Base-by-base conservation (phyloP, 2,888 invertebrate species). In the Melipona beecheii region DNA sequence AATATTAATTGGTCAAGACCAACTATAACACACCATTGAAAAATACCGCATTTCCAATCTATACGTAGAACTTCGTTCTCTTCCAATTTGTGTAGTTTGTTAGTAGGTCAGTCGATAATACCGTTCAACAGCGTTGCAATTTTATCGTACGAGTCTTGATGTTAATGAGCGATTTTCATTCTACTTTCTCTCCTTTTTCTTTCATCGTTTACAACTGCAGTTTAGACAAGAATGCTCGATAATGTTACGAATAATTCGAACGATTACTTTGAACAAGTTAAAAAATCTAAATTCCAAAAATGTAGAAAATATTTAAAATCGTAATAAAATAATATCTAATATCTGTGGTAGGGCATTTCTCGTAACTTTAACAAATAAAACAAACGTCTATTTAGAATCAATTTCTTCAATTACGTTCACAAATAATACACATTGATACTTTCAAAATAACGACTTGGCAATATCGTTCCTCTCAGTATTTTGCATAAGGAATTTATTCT, bases 1-100 rank as follows among this genome's bases (percentile, higher is more conserved):
- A n/a, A 87, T 89, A 88, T 85, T 88, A 88, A 90, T 36, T 88
- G 86, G 82, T 80, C 68, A 19, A 21, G 56, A 60, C 70, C 73
- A 68, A 58, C 54, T 56, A 69, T 6, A 36, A 36, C 52, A n/a
- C 27, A 58, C 58, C 75, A 31, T 50, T 83, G 80, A 83, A 81
- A 86, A 86, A 86, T 80, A 77, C 65, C 62, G 69, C 60, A 83
- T 86, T 80, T 86, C 85, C 79, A 52, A 81, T 60, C 27, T 58
- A 24, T 24, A 21, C 36, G 19, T 43, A n/a, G 17, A 17, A 27
- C 13, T 19, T 17, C 24, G 11, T 43, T 50, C 58, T 31, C n/a
- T 49, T 1, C 19, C 43, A 56, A 31, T 15, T 21, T 19, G 31
- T 15, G 19, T 3, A 17, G 11, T 60, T 54, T 52, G 76, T 77